A percentile compares a stretch with the other conserved stretches of the same genome.
phyloP scores from a whole-genome alignment of 2,888 invertebrate genomes.

The Nemurella pictetii region DNA sequence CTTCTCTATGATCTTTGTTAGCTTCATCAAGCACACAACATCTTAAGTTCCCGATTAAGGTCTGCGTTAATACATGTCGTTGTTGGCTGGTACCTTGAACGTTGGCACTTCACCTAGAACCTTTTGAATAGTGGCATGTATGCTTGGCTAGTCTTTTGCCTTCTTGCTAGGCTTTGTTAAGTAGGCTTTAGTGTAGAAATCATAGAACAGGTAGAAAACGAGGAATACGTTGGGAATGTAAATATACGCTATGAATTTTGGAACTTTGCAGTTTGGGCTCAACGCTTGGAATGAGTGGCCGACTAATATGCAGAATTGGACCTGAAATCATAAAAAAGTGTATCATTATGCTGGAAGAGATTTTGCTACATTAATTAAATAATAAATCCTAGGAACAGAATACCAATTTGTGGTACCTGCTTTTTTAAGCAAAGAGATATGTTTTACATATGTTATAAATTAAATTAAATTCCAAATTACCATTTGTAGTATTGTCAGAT shows the following conservation, averaged over 20 bases:
- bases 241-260: slow-evolving; percentile 53
- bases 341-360: too few relatives aligned
- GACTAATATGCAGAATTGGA: slow-evolving; percentile 69
- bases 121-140: neutral
- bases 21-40: too few relatives aligned
- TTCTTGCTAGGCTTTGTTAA: slow-evolving; percentile 45
- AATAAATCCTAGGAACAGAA: too few relatives aligned
- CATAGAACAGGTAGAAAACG: slow-evolving; percentile 72
- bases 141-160: neutral
- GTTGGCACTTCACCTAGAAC: neutral
- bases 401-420: too few relatives aligned
- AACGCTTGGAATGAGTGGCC: slow-evolving; percentile 60
- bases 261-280: slow-evolving; percentile 58
- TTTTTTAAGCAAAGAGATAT: too few relatives aligned
- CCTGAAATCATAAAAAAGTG: slow-evolving; percentile 60
- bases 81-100: neutral
- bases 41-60: neutral
- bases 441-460: too few relatives aligned
- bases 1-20: too few relatives aligned
- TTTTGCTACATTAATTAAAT: too few relatives aligned
- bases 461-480: slow-evolving; percentile 53
- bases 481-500: slow-evolving; percentile 66
- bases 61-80: neutral
- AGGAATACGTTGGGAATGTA: slow-evolving; percentile 65
- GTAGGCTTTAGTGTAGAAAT: slow-evolving; percentile 68